Percentiles rank a stretch among this genome's conserved stretches.
These are phyloP conservation scores for Halesus radiatus DNA, from an alignment of 1,140 invertebrate species.

Conservation along the genomic window DNA sequence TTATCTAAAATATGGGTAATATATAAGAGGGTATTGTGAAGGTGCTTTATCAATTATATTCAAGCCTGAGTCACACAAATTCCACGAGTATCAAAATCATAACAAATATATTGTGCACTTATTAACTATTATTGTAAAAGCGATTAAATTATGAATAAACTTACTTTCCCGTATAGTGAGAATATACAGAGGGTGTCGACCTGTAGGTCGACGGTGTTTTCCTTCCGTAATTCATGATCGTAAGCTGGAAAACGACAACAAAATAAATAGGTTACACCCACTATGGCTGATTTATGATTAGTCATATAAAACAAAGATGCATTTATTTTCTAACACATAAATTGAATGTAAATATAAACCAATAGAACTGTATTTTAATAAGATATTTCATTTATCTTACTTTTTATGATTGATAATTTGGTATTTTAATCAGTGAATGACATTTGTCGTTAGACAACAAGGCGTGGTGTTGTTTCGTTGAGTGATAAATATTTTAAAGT, in stretches of 20 bases:
- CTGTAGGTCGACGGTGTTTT: constrained; percentile 82
- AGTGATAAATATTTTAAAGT: constrained; percentile 5
- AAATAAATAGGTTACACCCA: constrained; percentile 40
- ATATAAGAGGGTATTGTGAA: too few relatives aligned
- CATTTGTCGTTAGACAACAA: constrained; percentile 26
- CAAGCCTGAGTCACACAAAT: too few relatives aligned
- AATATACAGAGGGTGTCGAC: constrained; percentile 88
- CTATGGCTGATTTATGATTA: constrained; percentile 6
- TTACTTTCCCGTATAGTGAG: constrained; percentile 81
- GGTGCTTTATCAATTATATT: too few relatives aligned
- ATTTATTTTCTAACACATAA: background rate
- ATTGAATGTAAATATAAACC: background rate
- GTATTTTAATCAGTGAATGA: background rate
- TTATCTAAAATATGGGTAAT: too few relatives aligned
- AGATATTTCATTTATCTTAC: constrained; percentile 1
- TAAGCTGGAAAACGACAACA: constrained; percentile 22
- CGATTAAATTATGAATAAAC: constrained; percentile 46
- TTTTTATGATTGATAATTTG: background rate
- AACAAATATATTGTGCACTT: too few relatives aligned
- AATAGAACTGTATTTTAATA: background rate
- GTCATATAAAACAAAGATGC: constrained; percentile 12
- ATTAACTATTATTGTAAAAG: too few relatives aligned
- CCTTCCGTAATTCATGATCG: constrained; percentile 64
- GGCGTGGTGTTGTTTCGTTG: constrained; percentile 3
- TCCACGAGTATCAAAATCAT: too few relatives aligned